Percentiles rank a stretch among this genome's conserved stretches.
Conservation (phyloP, 2,888 invertebrate species). For the Baccha elongata region DNA sequence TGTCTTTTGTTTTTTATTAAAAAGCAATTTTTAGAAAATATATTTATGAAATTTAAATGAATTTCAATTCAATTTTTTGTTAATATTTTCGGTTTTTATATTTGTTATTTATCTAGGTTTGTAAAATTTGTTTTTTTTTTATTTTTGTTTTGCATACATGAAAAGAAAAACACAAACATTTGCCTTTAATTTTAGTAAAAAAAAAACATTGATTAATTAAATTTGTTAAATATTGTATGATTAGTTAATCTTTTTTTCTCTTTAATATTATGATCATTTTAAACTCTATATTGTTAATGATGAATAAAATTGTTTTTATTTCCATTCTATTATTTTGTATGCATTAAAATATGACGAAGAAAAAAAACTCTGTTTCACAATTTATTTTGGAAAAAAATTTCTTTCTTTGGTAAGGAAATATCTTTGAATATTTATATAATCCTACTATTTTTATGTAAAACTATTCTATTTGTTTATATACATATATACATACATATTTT, state of each 20-base stretch:
- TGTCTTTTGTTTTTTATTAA: conserved; percentile 58
- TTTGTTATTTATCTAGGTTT: conserved; percentile 43
- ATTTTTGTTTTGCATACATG: background rate
- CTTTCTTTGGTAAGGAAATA: conserved; percentile 32
- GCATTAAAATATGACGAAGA: background rate
- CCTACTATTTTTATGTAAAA: conserved; percentile 35
- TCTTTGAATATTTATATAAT: conserved; percentile 28
- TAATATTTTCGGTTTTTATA: conserved; percentile 20
- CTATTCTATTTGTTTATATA: conserved; percentile 24
- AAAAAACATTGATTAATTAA: conserved; percentile 11
- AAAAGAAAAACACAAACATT: conserved; percentile 9
- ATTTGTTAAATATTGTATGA: conserved; percentile 60
- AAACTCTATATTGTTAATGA: conserved; percentile 19
- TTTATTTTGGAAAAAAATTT: conserved; percentile 7
- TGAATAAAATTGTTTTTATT: conserved; percentile 1
- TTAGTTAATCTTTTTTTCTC: conserved; percentile 47
- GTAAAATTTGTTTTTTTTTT: conserved; percentile 9
- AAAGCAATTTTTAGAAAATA: conserved; percentile 3
- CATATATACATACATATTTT: conserved; percentile 41
- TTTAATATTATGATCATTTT: conserved; percentile 15
- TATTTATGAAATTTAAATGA: conserved; percentile 18
- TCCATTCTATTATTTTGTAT: background rate
- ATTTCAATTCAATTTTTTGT: too few relatives aligned
- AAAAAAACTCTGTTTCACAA: conserved; percentile 23
- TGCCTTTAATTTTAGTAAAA: conserved; percentile 42